Evolutionary conservation across 2,888 invertebrate genomes (phyloP).

Genomic region (Adineta ricciae): DNA sequence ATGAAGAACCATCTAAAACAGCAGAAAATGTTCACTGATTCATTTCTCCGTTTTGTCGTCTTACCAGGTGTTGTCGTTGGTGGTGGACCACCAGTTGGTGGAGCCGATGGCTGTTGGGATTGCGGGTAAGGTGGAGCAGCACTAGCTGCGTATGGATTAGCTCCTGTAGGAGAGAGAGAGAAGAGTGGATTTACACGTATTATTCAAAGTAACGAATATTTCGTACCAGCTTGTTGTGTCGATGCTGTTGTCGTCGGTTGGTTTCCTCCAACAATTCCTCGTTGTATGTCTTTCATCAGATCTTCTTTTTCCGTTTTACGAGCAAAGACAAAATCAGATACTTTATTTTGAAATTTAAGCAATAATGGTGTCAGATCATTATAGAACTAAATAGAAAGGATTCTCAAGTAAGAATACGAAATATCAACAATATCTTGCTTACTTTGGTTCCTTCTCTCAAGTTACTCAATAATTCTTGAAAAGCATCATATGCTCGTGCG

Average conservation of each 20-base stretch:
- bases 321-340: slow-evolving; percentile 93
- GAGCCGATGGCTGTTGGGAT: not conserved
- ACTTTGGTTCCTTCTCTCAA: slow-evolving; percentile 75
- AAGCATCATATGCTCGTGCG: slow-evolving; percentile 81
- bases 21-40: no score
- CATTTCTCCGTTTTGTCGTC: no score
- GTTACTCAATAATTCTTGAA: slow-evolving; percentile 77
- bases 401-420: not conserved
- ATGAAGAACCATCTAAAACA: not conserved
- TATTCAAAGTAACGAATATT: no score
- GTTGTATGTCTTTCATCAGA: slow-evolving; percentile 80
- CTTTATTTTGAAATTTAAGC: slow-evolving; percentile 88
- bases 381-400: no score
- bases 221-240: not conserved
- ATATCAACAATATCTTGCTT: no score
- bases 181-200: no score
- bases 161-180: not conserved
- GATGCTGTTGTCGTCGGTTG: not conserved
- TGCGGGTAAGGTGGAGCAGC: not conserved
- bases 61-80: not conserved
- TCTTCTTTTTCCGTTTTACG: slow-evolving; percentile 98
- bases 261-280: slow-evolving; percentile 40
- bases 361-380: slow-evolving; percentile 64
- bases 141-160: not conserved
- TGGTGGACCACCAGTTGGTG: not conserved